A percentile compares a stretch with the other conserved stretches of the same genome.
These are phyloP conservation scores for Pristionchus entomophagus DNA, from an alignment of 2,888 invertebrate species.

Conservation along the genomic window DNA sequence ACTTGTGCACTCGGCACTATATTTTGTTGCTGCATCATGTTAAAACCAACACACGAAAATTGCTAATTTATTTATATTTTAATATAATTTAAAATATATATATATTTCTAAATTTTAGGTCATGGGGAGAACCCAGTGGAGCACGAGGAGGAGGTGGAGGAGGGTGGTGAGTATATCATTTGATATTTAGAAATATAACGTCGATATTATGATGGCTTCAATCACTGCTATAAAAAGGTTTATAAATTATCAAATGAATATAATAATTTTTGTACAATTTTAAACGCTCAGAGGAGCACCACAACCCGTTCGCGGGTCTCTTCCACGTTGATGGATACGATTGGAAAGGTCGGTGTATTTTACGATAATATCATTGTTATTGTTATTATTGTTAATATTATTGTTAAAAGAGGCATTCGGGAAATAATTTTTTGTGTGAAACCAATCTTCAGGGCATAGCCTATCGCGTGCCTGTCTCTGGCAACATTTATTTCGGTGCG, in stretches of 20 bases:
- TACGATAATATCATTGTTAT: no score
- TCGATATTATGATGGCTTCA: background rate
- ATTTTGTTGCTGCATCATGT: no score
- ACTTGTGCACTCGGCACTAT: no score
- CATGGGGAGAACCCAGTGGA: background rate
- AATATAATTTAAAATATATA: background rate
- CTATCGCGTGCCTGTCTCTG: slow-evolving; percentile 68
- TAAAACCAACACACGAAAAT: no score
- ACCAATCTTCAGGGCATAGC: slow-evolving; percentile 58
- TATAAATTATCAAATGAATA: background rate
- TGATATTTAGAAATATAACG: background rate
- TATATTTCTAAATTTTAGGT: no score
- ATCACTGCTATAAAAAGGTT: background rate
- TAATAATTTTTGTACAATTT: background rate
- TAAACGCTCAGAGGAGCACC: slow-evolving; percentile 17
- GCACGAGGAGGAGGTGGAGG: background rate
- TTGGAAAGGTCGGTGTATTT: slow-evolving; percentile 49
- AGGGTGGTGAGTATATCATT: background rate
- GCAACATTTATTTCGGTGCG: slow-evolving; percentile 66
- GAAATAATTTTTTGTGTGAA: background rate
- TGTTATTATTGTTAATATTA: no score
- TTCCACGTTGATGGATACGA: slow-evolving; percentile 55
- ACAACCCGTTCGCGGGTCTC: slow-evolving; percentile 24
- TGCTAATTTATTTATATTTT: no score
- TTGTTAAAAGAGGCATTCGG: no score